These are phyloP conservation scores for Pterocles burchelli DNA, from an alignment of 2,113 vertebrate genomes.

Conservation along the genomic window DNA sequence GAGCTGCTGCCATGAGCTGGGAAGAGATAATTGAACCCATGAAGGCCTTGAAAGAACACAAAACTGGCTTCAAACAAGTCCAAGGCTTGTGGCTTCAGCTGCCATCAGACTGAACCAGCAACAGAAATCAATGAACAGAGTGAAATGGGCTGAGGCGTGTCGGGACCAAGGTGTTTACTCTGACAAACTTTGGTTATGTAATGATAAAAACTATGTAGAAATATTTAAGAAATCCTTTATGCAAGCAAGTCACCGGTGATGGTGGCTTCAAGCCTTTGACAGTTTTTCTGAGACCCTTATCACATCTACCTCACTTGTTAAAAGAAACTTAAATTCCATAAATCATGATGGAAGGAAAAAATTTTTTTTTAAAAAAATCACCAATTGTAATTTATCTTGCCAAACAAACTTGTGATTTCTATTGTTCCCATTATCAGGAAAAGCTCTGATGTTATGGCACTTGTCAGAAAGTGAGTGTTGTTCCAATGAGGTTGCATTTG, in stretches of 20 bases:
- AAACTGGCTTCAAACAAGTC: neutral
- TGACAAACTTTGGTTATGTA: neutral
- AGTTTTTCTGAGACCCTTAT: neutral
- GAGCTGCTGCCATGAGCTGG: fast-evolving
- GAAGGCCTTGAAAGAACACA: neutral
- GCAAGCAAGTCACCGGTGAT: neutral
- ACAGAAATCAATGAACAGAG: neutral
- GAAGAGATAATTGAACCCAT: neutral
- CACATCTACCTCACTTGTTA: fast-evolving
- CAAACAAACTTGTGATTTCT: neutral
- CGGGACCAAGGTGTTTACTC: neutral
- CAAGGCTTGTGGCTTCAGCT: neutral
- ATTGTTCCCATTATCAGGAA: neutral
- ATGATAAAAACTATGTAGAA: neutral
- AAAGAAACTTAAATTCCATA: neutral
- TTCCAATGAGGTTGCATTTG: neutral
- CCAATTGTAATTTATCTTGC: neutral
- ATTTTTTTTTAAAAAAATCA: neutral
- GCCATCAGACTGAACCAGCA: neutral
- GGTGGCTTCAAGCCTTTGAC: neutral
- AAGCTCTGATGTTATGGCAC: neutral
- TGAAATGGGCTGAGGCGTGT: fast-evolving
- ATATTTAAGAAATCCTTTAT: neutral
- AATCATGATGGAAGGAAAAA: neutral
- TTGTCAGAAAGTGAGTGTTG: neutral